Percentiles rank a stretch among this genome's conserved stretches.
phyloP scores from a whole-genome alignment of 2,888 invertebrate species.

The Gonocerus acuteangulatus region DNA sequence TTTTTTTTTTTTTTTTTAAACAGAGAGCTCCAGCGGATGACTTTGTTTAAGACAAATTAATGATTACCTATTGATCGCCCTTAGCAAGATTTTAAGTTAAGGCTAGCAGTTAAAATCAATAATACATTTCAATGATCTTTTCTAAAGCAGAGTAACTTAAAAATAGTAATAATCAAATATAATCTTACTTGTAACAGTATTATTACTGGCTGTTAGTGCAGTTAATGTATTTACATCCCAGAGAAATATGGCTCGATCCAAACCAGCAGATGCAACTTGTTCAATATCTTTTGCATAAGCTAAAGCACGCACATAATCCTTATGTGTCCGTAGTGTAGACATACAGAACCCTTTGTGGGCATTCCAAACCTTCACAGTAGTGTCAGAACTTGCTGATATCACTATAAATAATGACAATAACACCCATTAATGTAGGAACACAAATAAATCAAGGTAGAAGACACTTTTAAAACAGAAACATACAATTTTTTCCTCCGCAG shows the following conservation, averaged over 20 bases:
- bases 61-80: too few relatives aligned
- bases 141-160: too few relatives aligned
- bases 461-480: conserved; percentile 40
- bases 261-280: conserved; percentile 90
- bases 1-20: too few relatives aligned
- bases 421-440: background rate
- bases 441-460: background rate
- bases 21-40: too few relatives aligned
- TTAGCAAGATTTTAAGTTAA: too few relatives aligned
- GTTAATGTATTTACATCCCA: conserved; percentile 99
- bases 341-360: conserved; percentile 98
- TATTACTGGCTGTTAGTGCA: conserved; percentile 94
- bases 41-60: too few relatives aligned
- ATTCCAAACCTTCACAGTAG: conserved; percentile 99
- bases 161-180: too few relatives aligned
- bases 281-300: conserved; percentile 97
- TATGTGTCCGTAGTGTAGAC: conserved; percentile 95
- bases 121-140: too few relatives aligned
- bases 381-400: conserved; percentile 98
- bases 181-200: conserved; percentile 93
- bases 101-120: too few relatives aligned
- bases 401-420: conserved; percentile 51
- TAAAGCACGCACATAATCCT: conserved; percentile 95
- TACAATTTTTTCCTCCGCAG: conserved; percentile 90
- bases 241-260: conserved; percentile 92